These are phyloP conservation scores for Melangyna quadrimaculata DNA, from an alignment of 2,888 invertebrate species.

Conservation along the genomic window DNA sequence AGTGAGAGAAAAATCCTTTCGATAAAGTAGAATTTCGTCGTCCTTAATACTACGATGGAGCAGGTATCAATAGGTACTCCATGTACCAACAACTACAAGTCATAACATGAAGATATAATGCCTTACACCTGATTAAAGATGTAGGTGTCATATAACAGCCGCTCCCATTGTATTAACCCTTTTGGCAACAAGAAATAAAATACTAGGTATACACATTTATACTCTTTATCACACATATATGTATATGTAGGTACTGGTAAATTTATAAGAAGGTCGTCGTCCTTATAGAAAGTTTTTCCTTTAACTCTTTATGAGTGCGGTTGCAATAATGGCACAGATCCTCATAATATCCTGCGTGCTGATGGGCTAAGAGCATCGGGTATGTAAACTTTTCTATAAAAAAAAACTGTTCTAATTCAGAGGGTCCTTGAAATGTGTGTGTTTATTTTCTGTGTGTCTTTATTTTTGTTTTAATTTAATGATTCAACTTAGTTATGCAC, in stretches of 20 bases:
- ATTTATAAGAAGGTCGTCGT: constrained; percentile 28
- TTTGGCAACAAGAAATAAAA: neutral
- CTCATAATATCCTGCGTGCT: neutral
- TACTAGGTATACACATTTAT: neutral
- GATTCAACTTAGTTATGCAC: constrained; percentile 20
- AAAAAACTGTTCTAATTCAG: constrained; percentile 5
- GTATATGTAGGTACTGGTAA: neutral
- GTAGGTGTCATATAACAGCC: constrained; percentile 34
- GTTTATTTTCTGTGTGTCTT: neutral
- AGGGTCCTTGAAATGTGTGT: constrained; percentile 1
- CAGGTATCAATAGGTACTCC: neutral
- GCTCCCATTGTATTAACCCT: constrained; percentile 56
- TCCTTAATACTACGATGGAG: neutral
- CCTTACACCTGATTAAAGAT: constrained; percentile 28
- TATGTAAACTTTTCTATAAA: neutral
- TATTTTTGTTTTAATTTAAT: neutral
- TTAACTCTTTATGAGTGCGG: neutral
- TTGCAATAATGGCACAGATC: constrained; percentile 13
- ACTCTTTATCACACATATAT: neutral
- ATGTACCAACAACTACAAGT: neutral
- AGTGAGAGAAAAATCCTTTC: neutral
- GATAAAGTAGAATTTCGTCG: neutral
- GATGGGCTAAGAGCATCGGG: neutral
- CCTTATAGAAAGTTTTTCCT: constrained; percentile 20
- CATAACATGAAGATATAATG: constrained; percentile 22